Evolutionary conservation across 1,140 invertebrate species (phyloP).

Genomic region (Neelides sp.): DNA sequence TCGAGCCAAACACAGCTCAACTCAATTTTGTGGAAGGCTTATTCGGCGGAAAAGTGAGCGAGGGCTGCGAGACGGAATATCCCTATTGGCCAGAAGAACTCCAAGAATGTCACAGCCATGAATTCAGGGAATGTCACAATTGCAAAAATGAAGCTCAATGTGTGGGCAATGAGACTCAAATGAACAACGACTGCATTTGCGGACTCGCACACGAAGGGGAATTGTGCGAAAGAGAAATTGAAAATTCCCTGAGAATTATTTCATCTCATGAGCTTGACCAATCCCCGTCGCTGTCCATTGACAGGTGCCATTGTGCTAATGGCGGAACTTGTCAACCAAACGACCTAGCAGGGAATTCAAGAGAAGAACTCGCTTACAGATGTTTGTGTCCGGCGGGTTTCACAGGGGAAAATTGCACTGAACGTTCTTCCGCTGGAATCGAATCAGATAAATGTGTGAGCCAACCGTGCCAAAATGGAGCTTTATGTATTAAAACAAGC

Average conservation of each 20-base stretch:
- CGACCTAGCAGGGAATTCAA: too few relatives aligned
- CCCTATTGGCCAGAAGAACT: neutral
- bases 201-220: neutral
- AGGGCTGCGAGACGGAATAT: neutral
- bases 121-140: slow-evolving; percentile 9
- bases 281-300: neutral
- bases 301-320: slow-evolving; percentile 35
- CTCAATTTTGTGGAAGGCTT: neutral
- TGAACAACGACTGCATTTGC: neutral
- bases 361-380: slow-evolving; percentile 40
- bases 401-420: slow-evolving; percentile 57
- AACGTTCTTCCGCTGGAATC: too few relatives aligned
- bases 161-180: neutral
- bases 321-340: slow-evolving; percentile 55
- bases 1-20: neutral
- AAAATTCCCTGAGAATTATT: slow-evolving; percentile 29
- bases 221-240: slow-evolving; percentile 8
- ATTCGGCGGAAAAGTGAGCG: neutral
- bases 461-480: neutral
- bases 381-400: slow-evolving; percentile 68
- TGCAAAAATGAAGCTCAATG: slow-evolving; percentile 4
- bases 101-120: neutral
- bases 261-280: neutral
- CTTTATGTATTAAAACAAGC: slow-evolving; percentile 37
- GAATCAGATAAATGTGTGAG: slow-evolving; percentile 11